Base-by-base conservation (phyloP, 2,797 vertebrate species). In the Lagocephalus sceleratus region DNA sequence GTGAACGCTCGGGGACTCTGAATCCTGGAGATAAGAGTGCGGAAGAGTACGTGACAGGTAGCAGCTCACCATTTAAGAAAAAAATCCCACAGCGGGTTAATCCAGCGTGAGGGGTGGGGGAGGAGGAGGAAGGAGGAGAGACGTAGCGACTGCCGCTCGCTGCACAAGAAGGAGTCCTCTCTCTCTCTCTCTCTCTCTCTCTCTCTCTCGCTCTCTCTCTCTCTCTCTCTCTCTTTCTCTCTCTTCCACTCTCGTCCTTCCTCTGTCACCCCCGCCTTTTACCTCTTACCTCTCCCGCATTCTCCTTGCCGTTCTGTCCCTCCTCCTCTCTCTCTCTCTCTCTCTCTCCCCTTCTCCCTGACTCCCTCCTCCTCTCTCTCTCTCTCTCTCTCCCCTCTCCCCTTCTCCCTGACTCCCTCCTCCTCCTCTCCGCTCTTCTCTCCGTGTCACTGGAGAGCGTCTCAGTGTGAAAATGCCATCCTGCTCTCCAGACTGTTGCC, bases 401-500 rank as follows among this genome's bases (percentile, higher is more conserved):
- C 49, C 41, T 43, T 11, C 48, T n/a, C 14, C 7, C 56, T 15
- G 40, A 16, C 21, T n/a, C 22, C 23, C 22, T 15, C 59, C 63
- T 25, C 68, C 23, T 68, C 54, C 76, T 47, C 79, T 65, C 21
- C 57, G 7, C 68, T 29, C 71, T 20, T 69, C 79, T 86, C 77
- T 68, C 76, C 74, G 81, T 89, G 83, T 79, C 85, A 90, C 83
- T 82, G 86, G 88, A 92, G 90, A 87, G 91, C 73, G 76, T 77
- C 80, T 89, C 83, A 82, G 67, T 90, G 92, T 92, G 90, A 94
- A 91, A 94, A 95, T 96, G 93, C 94, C 94, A 79, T 95, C 93
- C 90, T 94, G 92, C 86, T 94, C 93, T 89, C 91, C 92, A 64
- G 91, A 92, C 88, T 94, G 94, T 91, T 94, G 93, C 91, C 91